Evolutionary conservation across 37 sponge, comb jelly and placozoan species (phyloP), one percentile per base, ranked within the genome.

Genomic region (Hexactinellida sp.): DNA sequence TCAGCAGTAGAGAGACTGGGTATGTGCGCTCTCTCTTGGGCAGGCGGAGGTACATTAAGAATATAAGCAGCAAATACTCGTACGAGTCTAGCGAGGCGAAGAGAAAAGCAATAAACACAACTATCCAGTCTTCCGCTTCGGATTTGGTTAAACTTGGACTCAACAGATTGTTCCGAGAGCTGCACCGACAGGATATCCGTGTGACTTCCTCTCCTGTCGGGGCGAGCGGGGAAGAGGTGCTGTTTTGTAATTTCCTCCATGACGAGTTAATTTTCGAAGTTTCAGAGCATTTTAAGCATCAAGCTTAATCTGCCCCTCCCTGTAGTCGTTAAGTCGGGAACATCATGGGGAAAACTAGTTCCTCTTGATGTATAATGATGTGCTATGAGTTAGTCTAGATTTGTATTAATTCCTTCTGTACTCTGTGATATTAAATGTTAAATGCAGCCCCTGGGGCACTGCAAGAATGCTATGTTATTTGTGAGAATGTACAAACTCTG

Each of bases 81-180:
- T 83, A 83, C 0, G 90, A 84, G n/a, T 86, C 90, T 35, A 85
- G 63, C 36, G 93, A 95, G 37, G 96, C 99, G 25, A 94, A 94
- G 82, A 86, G 99, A 35, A 94, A 94, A 83, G 96, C 96, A 28
- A 88, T 99, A 34, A 99, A 99, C 87, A 90, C 94, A 36, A 93
- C 89, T 21, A 92, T 95, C 36, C 99, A 99, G 55, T 96, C 96
- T 13, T 94, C 96, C 21, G 99, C 94, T 25, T 94, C 99, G 30
- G 99, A 99, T 87, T 28, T 99, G 13, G 96, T 95, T 38, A 99
- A 99, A 83, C 90, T 87, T 24, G 99, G 96, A 54, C 95, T 95
- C 93, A 90, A 92, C 52, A 93, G 91, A 37, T 92, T 95, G 16
- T 87, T 87, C 82, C 23, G 36, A 39, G 82, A 36, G 83, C 10